Conservation (phyloP, 2,888 invertebrate genomes). For the Lasioglossum marginatum region DNA sequence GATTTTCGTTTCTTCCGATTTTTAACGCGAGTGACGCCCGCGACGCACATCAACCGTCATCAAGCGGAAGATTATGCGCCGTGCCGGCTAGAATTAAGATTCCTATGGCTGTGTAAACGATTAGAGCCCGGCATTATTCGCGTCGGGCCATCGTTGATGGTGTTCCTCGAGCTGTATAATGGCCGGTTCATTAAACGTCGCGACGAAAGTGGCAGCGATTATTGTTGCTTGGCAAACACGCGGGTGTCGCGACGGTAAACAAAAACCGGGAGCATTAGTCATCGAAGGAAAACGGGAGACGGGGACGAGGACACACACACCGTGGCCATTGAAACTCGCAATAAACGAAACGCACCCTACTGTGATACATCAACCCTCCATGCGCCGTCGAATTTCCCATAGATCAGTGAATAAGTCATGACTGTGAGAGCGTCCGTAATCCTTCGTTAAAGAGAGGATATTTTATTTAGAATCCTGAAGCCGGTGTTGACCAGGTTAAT, state of each 20-base stretch:
- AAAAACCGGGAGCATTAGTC: constrained; percentile 56
- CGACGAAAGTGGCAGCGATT: constrained; percentile 33
- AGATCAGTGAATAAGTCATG: constrained; percentile 35
- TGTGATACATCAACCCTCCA: constrained; percentile 34
- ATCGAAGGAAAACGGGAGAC: constrained; percentile 48
- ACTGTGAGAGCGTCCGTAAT: constrained; percentile 35
- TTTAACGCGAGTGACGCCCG: constrained; percentile 20
- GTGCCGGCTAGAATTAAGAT: background rate
- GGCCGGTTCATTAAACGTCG: constrained; percentile 35
- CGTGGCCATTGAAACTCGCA: constrained; percentile 45
- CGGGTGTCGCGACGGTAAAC: constrained; percentile 48
- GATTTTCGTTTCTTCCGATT: constrained; percentile 32
- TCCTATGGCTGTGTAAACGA: background rate
- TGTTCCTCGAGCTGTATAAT: background rate
- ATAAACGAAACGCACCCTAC: constrained; percentile 64
- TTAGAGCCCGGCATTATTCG: constrained; percentile 5
- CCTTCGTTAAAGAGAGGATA: constrained; percentile 39
- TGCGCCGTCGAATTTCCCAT: constrained; percentile 45
- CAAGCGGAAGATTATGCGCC: background rate
- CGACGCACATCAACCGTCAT: constrained; percentile 11
- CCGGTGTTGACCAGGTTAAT: background rate
- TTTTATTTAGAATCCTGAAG: constrained; percentile 11
- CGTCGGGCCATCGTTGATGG: background rate
- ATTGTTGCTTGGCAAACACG: constrained; percentile 40
- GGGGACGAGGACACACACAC: constrained; percentile 43